Base-by-base conservation (phyloP, 2,113 vertebrate species). In the Symphodus melops region DNA sequence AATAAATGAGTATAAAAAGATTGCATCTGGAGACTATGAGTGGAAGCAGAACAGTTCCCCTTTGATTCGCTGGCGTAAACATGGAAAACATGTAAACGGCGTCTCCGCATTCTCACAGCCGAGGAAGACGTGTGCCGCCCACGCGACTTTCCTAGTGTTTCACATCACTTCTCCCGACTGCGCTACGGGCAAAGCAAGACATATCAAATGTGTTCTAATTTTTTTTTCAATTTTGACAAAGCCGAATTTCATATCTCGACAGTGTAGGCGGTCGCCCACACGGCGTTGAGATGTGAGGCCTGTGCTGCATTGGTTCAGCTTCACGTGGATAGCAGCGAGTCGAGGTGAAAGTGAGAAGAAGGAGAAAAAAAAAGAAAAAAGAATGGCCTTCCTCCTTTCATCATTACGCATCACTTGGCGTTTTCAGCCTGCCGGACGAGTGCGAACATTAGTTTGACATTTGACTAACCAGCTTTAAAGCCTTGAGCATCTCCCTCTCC, bases 171-270 rank as follows among this genome's bases (percentile, higher is more conserved):
- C 66, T 72, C 21, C 75, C 10, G 44, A 75, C 46, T 46, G 63
- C 2, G 67, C 61, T 72, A 28, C 75, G 84, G 84, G 72, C 64
- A 60, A 83, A 75, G 60, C 44, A 60, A 79, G 77, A 81, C 76
- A 36, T 81, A 84, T 86, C 77, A 71, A 85, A 77, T 79, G 48
- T n/a, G 20, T 51, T 51, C n/a, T 51, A 51, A 51, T 25, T 51
- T 51, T 51, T 25, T 51, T 51, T 51, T 79, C 36, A 16, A 75
- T 48, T 84, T 79, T 74, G 72, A 84, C 81, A 77, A 72, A 88
- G 83, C 81, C 70, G 55, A 83, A 76, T 71, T 66, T 81, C 61
- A 72, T 69, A 74, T 84, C 68, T 48, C 48, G 19, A 61, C 0
- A 0, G 72, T 28, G 79, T 81, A 67, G 84, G 75, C 70, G 61